These are phyloP conservation scores for Drosophila atripex DNA, from an alignment of 2,888 invertebrate genomes.

Conservation along the genomic window DNA sequence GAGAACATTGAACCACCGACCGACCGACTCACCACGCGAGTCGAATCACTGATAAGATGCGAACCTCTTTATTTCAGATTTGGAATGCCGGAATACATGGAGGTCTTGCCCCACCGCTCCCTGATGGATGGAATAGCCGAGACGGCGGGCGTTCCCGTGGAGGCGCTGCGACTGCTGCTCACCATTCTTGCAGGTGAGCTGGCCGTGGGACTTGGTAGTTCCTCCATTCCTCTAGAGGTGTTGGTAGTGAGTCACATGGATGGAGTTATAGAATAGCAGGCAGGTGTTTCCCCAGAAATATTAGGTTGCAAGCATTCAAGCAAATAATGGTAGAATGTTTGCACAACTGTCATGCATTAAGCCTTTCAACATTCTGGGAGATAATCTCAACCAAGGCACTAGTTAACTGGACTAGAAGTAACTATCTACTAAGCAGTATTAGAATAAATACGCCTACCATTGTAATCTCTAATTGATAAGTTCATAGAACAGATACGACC, in stretches of 20 bases:
- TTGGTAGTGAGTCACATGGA: too few relatives aligned
- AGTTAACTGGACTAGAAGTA: background rate
- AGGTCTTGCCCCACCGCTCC: conserved; percentile 19
- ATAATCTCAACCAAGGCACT: background rate
- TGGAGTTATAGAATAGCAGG: too few relatives aligned
- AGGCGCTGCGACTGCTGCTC: conserved; percentile 87
- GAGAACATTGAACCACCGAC: conserved; percentile 16
- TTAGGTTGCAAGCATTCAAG: conserved; percentile 84
- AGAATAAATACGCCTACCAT: conserved; percentile 1
- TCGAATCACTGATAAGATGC: conserved; percentile 30
- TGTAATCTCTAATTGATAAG: background rate
- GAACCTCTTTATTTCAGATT: conserved; percentile 25
- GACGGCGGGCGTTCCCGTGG: conserved; percentile 86
- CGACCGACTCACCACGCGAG: conserved; percentile 21
- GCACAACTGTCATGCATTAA: background rate
- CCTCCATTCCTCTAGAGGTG: background rate
- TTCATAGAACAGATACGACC: background rate
- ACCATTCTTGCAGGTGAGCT: conserved; percentile 87
- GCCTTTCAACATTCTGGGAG: background rate
- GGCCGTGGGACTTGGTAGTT: background rate
- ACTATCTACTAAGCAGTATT: background rate
- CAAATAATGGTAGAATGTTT: background rate
- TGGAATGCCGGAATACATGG: conserved; percentile 35
- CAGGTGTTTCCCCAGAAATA: conserved; percentile 85
- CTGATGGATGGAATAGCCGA: conserved; percentile 34